These are phyloP conservation scores for Drosophila ambigua DNA, from an alignment of 1,140 invertebrate genomes.

Conservation along the genomic window DNA sequence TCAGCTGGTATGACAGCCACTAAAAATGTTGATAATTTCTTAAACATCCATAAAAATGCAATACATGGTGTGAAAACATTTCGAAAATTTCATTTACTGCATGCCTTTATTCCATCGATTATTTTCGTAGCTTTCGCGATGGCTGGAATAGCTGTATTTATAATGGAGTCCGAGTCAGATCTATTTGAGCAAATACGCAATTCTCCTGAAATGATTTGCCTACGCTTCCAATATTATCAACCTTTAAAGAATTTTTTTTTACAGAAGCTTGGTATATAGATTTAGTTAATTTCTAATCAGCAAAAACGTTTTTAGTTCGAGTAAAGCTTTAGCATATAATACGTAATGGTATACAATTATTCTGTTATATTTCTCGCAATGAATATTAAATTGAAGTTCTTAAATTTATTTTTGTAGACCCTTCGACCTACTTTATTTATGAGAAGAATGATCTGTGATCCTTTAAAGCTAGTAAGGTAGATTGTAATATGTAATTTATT, in stretches of 20 bases:
- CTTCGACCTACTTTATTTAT: no score
- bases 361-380: no score
- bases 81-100: slow-evolving; percentile 86
- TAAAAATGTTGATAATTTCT: slow-evolving; percentile 43
- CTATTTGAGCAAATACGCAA: slow-evolving; percentile 88
- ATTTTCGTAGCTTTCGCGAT: slow-evolving; percentile 88
- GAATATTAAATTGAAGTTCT: no score
- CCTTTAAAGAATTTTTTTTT: slow-evolving; percentile 90
- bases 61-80: slow-evolving; percentile 62
- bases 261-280: slow-evolving; percentile 59
- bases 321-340: neutral
- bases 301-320: slow-evolving; percentile 1
- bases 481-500: no score
- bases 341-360: no score
- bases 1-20: slow-evolving; percentile 31
- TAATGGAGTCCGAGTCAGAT: slow-evolving; percentile 91
- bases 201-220: slow-evolving; percentile 90
- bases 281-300: slow-evolving; percentile 15
- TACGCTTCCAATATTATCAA: slow-evolving; percentile 92
- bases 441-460: no score
- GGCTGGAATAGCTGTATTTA: slow-evolving; percentile 87
- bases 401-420: no score
- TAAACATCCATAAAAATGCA: slow-evolving; percentile 35
- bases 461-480: no score
- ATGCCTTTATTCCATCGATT: slow-evolving; percentile 90